phyloP scores from a whole-genome alignment of 2,113 vertebrate genomes.

The Apteryx owenii region DNA sequence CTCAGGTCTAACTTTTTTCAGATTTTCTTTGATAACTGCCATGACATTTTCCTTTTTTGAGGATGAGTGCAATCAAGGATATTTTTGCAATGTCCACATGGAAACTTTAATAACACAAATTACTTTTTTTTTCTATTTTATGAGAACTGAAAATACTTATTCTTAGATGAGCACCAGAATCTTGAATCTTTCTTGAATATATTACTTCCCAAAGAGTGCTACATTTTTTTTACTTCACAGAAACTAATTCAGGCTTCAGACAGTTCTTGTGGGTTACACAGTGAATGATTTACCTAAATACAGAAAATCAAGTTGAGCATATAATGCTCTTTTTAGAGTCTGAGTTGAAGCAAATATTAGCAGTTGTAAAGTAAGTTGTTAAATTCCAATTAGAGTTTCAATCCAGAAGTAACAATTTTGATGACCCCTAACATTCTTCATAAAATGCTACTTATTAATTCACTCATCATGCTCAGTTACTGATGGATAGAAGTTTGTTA shows the following conservation, averaged over 20 bases:
- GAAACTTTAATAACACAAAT: not conserved
- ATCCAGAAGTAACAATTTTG: not conserved
- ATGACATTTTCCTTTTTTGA: not conserved
- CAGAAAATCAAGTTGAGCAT: not conserved
- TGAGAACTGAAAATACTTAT: not conserved
- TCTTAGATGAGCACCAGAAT: not conserved
- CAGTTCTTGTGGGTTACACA: not conserved
- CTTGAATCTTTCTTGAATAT: not conserved
- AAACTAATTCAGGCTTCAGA: not conserved
- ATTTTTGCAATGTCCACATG: not conserved
- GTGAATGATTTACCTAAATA: not conserved
- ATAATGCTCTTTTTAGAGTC: not conserved
- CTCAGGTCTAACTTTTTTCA: not conserved
- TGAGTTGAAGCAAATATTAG: not conserved
- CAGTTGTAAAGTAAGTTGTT: not conserved
- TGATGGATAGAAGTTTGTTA: not conserved
- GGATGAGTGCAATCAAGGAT: not conserved
- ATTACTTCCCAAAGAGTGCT: not conserved
- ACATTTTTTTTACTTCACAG: not conserved
- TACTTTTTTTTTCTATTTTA: not conserved
- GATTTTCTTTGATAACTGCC: not conserved
- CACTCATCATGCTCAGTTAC: not conserved
- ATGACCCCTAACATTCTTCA: not conserved
- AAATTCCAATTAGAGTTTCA: not conserved
- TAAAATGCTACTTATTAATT: not conserved